Conservation (phyloP, 2,888 invertebrate species). For the Orgyia antiqua region DNA sequence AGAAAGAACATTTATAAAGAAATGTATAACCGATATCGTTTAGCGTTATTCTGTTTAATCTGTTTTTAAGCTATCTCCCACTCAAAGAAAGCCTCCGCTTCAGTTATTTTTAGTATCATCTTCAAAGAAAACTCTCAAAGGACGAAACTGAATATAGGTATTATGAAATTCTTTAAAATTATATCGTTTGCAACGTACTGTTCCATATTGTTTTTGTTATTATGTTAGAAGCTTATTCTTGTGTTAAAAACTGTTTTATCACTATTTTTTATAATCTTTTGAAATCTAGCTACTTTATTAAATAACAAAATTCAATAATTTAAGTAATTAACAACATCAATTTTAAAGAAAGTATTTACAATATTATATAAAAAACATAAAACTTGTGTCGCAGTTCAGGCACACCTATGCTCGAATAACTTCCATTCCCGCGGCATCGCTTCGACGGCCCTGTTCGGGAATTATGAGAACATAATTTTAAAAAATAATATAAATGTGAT, state of each 20-base stretch:
- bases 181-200: constrained; percentile 7
- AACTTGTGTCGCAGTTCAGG: no score
- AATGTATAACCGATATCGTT: constrained; percentile 29
- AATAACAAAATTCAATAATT: no score
- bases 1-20: constrained; percentile 30
- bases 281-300: no score
- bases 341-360: no score
- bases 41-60: constrained; percentile 34
- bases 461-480: no score
- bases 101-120: constrained; percentile 16
- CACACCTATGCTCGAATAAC: no score
- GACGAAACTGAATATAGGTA: constrained; percentile 31
- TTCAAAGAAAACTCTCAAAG: constrained; percentile 37
- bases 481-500: no score
- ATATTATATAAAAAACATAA: no score
- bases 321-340: no score
- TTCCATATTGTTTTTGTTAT: constrained; percentile 16
- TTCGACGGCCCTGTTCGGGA: no score
- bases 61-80: constrained; percentile 38
- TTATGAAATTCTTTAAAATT: constrained; percentile 28
- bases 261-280: constrained; percentile 1
- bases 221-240: constrained; percentile 16
- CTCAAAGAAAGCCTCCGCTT: constrained; percentile 37
- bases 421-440: no score
- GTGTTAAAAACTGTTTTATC: constrained; percentile 11